phyloP scores from a whole-genome alignment of 2,797 vertebrate genomes.

The Sebastes oblongus region DNA sequence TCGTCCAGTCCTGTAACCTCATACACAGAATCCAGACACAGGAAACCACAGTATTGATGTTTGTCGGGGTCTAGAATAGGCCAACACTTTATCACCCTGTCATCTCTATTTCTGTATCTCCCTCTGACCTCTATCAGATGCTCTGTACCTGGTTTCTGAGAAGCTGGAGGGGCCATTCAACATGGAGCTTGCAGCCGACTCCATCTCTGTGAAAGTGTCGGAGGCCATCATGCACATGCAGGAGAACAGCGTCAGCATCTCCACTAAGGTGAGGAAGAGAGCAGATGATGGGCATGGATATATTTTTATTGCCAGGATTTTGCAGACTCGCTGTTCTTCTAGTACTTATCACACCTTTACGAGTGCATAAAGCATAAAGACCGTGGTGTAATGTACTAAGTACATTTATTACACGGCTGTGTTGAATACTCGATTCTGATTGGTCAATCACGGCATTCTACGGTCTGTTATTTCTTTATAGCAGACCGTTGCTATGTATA shows the following conservation, averaged over 20 bases:
- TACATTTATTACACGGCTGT: too few relatives aligned
- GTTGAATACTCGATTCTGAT: too few relatives aligned
- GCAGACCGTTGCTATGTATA: too few relatives aligned
- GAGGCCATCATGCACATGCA: conserved; percentile 92
- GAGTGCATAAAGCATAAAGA: background rate
- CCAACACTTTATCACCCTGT: background rate
- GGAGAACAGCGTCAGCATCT: conserved; percentile 88
- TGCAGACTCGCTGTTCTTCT: background rate
- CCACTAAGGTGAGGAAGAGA: conserved; percentile 81
- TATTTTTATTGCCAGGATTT: background rate
- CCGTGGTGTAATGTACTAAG: too few relatives aligned
- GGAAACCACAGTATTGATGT: conserved; percentile 2
- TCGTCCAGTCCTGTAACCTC: background rate
- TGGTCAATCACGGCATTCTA: too few relatives aligned
- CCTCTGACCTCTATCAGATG: conserved; percentile 75
- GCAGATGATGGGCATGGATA: background rate
- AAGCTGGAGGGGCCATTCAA: conserved; percentile 90
- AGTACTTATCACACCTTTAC: background rate
- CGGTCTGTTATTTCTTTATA: too few relatives aligned
- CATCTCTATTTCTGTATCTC: conserved; percentile 1
- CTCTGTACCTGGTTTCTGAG: conserved; percentile 86
- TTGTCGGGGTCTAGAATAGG: background rate
- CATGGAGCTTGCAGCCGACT: conserved; percentile 88
- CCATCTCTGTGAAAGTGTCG: conserved; percentile 89
- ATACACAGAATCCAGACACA: conserved; percentile 5